Base-by-base conservation (phyloP, 1,140 invertebrate species). In the Drosophila repleta region DNA sequence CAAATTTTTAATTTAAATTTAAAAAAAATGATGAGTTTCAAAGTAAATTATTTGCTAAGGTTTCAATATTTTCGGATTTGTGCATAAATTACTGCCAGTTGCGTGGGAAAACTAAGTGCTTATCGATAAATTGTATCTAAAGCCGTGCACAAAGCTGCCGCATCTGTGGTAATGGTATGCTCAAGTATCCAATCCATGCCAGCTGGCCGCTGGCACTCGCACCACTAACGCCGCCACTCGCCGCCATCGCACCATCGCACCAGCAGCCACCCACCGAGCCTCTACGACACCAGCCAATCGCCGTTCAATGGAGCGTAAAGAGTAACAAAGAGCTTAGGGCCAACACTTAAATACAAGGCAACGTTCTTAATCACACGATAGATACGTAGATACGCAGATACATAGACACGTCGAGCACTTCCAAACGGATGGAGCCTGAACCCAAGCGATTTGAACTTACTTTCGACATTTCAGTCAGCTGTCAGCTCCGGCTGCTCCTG, bases 361-460 rank as follows among this genome's bases (percentile, higher is more conserved):
- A 75, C 61, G 79, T 78, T 74, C 79, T 82, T 82, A 82, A 82
- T 82, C 79, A 82, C 79, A 82, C 73, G 60, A 80, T 70, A 81
- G 61, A 62, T 63, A 77, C 61, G 48, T 49, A 45, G 39, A 46
- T 63, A 77, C 61, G 48, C 43, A 39, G 39, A 46, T 63, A 53
- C 49, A 39, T 29, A 60, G 64, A 60, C 41, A 60, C 24, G 49
- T 13, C 41, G 62, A n/a, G 48, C 49, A 56, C 62, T 66, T 52
- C 57, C 18, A n/a, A 46, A 20, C 43, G 43, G 41, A 45, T 32
- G 35, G 37, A 52, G 37, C 18, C 37, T 8, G 8, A 64, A 49
- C 17, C 45, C 57, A 57, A 57, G 45, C 43, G 52, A 74, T 68
- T 73, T 76, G 17, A 63, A 68, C 52, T 58, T 73, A 13, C 57